Evolutionary conservation across 1,140 invertebrate genomes (phyloP).

Genomic region (Magallana ariakensis): DNA sequence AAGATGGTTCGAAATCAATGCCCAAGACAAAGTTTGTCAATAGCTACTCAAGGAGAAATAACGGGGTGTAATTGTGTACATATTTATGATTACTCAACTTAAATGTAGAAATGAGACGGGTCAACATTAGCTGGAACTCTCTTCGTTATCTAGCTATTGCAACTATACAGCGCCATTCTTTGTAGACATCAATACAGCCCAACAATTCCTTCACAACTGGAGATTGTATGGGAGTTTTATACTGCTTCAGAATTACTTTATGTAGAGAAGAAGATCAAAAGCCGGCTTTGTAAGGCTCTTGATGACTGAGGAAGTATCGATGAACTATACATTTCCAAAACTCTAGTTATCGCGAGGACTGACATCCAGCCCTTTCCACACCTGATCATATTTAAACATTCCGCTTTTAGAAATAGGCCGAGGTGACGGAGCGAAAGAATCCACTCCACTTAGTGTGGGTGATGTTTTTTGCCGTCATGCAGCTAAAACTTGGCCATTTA

Average conservation of each 20-base stretch:
- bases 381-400: constrained; percentile 31
- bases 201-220: neutral
- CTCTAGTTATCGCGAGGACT: neutral
- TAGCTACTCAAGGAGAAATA: neutral
- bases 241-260: constrained; percentile 9
- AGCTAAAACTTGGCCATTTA: too few relatives aligned
- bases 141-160: neutral
- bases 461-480: too few relatives aligned
- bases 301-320: constrained; percentile 21
- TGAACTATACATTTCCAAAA: constrained; percentile 22
- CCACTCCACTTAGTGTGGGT: too few relatives aligned
- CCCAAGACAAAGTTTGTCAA: neutral
- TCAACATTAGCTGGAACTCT: constrained; percentile 10
- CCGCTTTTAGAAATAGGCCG: neutral
- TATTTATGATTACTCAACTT: constrained; percentile 33
- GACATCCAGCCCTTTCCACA: neutral
- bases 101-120: neutral
- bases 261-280: constrained; percentile 25
- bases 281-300: neutral
- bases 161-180: neutral
- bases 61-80: neutral
- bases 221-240: neutral
- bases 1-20: constrained; percentile 31
- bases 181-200: constrained; percentile 3
- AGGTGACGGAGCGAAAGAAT: neutral